phyloP scores from a whole-genome alignment of 2,113 vertebrate species.

The mouse (Mus musculus) region DNA sequence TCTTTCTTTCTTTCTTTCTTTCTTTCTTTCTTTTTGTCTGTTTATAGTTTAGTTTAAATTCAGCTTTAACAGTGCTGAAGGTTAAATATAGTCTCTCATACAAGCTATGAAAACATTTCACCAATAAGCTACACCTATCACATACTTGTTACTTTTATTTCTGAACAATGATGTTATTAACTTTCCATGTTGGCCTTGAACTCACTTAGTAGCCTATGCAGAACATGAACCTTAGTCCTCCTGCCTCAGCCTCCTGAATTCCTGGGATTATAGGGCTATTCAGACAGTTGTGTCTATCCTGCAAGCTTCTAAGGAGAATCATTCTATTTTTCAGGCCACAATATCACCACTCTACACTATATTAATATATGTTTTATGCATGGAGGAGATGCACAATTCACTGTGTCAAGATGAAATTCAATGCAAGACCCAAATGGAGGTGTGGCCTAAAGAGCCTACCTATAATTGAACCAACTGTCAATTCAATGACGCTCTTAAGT shows the following conservation, averaged over 20 bases:
- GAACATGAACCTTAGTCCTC: neutral
- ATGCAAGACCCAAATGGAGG: neutral
- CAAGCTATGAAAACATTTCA: neutral
- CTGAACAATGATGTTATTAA: neutral
- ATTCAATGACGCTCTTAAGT: neutral
- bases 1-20: neutral
- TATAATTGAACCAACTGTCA: neutral
- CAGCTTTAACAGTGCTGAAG: neutral
- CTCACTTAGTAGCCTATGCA: neutral
- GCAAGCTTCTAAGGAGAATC: neutral
- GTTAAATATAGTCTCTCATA: neutral
- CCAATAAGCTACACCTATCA: neutral
- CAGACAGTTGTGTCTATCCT: neutral
- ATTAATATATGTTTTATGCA: neutral
- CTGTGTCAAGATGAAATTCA: neutral
- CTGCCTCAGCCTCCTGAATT: neutral
- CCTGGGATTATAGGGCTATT: neutral
- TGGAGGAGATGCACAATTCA: neutral
- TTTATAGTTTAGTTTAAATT: neutral
- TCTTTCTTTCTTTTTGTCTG: neutral
- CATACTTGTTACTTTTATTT: neutral
- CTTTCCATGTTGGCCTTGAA: neutral
- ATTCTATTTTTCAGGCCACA: neutral
- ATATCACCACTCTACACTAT: neutral
- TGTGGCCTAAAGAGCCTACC: neutral